Evolutionary conservation across 1,140 invertebrate species (phyloP).

Genomic region (Copidosoma floridanum): DNA sequence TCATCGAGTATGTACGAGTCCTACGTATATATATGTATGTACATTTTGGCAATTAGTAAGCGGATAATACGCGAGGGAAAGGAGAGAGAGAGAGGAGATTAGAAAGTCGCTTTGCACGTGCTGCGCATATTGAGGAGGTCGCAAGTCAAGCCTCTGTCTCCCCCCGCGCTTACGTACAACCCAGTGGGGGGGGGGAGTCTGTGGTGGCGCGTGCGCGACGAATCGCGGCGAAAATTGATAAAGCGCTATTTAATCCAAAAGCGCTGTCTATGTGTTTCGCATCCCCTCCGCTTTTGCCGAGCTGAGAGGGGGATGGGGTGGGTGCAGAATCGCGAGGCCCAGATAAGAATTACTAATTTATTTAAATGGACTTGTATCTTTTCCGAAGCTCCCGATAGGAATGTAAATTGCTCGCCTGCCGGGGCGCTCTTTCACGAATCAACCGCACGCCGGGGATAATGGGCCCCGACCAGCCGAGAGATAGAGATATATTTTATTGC

Average conservation of each 20-base stretch:
- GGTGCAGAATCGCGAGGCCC: conserved; percentile 8
- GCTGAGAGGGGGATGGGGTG: background rate
- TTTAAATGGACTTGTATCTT: conserved; percentile 59
- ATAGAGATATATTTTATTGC: conserved; percentile 60
- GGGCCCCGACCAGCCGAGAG: too few relatives aligned
- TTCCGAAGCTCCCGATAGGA: conserved; percentile 54
- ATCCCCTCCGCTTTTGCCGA: too few relatives aligned
- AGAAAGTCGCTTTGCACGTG: conserved; percentile 17
- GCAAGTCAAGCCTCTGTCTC: too few relatives aligned
- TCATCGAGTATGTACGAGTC: background rate
- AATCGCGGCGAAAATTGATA: conserved; percentile 57
- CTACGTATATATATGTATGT: background rate
- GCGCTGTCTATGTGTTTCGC: background rate
- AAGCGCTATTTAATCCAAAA: conserved; percentile 56
- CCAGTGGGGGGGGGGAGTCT: background rate
- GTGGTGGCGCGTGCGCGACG: conserved; percentile 36
- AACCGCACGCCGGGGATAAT: conserved; percentile 47
- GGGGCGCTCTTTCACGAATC: conserved; percentile 37
- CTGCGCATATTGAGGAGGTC: conserved; percentile 20
- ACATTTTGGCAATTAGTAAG: conserved; percentile 22
- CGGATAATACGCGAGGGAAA: conserved; percentile 7
- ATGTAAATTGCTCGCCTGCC: conserved; percentile 53
- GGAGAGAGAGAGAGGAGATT: too few relatives aligned
- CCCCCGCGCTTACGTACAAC: too few relatives aligned
- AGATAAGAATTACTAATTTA: conserved; percentile 59